Percentiles rank a stretch among this genome's conserved stretches.
Conservation (phyloP, 1,140 invertebrate genomes). For the Heliconius eleuchia region DNA sequence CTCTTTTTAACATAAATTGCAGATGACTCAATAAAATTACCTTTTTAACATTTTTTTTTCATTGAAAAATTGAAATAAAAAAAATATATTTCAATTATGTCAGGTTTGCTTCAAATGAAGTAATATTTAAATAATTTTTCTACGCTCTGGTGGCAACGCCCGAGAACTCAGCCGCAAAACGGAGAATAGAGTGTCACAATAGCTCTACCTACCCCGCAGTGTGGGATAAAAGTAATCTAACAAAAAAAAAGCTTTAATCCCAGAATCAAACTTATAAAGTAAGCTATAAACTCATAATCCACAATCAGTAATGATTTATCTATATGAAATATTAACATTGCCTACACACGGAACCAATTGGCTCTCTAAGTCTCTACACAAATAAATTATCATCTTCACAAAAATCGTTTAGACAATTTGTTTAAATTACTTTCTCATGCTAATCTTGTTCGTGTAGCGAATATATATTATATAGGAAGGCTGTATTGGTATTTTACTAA, state of each 20-base stretch:
- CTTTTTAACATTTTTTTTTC: no score
- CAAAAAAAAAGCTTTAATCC: background rate
- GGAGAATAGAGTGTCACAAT: no score
- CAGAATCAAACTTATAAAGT: background rate
- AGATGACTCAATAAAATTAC: no score
- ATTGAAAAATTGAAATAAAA: no score
- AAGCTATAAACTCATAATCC: background rate
- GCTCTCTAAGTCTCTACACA: conserved; percentile 43
- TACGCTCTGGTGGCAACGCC: no score
- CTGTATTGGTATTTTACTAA: conserved; percentile 12
- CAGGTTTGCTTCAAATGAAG: no score
- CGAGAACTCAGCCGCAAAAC: no score
- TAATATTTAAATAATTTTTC: no score
- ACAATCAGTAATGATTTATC: conserved; percentile 10
- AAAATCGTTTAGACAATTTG: conserved; percentile 76
- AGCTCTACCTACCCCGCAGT: no score
- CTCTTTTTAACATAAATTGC: no score
- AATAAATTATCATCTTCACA: conserved; percentile 63
- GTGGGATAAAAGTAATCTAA: no score
- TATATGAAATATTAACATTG: conserved; percentile 27
- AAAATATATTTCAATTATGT: no score
- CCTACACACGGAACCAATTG: conserved; percentile 25
- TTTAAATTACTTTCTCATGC: conserved; percentile 77
- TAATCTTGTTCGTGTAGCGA: conserved; percentile 65
- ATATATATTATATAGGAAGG: conserved; percentile 54